Percentiles rank a stretch among this genome's conserved stretches.
These are phyloP conservation scores for Heliconius ethilla DNA, from an alignment of 2,888 invertebrate genomes.

Conservation along the genomic window DNA sequence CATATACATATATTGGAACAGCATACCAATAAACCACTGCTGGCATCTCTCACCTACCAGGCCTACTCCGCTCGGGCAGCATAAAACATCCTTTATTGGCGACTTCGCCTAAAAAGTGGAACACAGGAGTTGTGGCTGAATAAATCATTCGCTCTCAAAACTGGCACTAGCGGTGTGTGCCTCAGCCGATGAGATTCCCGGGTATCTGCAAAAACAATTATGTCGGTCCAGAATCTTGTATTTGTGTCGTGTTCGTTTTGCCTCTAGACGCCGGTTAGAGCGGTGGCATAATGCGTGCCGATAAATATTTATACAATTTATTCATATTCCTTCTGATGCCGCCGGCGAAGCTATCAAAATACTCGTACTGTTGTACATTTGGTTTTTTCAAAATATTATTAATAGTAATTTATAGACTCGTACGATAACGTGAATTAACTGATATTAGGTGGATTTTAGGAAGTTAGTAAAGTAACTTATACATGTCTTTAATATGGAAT, in stretches of 20 bases:
- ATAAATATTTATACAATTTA: constrained; percentile 80
- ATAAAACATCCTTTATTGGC: constrained; percentile 46
- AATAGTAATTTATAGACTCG: neutral
- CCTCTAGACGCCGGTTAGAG: constrained; percentile 59
- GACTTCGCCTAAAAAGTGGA: constrained; percentile 48
- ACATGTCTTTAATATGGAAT: too few relatives aligned
- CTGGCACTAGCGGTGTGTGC: constrained; percentile 73
- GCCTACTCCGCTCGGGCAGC: constrained; percentile 39
- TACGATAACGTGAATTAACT: neutral
- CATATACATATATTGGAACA: constrained; percentile 37
- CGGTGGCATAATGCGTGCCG: constrained; percentile 68
- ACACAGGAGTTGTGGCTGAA: constrained; percentile 46
- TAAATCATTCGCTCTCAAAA: constrained; percentile 58
- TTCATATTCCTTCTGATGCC: constrained; percentile 63
- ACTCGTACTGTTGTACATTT: constrained; percentile 13
- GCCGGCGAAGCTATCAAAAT: constrained; percentile 45
- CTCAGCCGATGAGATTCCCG: constrained; percentile 64
- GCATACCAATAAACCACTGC: constrained; percentile 44
- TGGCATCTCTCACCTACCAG: constrained; percentile 44
- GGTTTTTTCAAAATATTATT: constrained; percentile 29
- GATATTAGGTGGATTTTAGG: neutral
- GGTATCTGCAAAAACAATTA: constrained; percentile 77
- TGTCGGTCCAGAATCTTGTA: constrained; percentile 70
- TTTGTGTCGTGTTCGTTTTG: constrained; percentile 64
- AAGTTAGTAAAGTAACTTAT: neutral